Percentiles rank a stretch among this genome's conserved stretches.
Evolutionary conservation across 2,113 vertebrate genomes (phyloP).

Genomic region (Clarias gariepinus): DNA sequence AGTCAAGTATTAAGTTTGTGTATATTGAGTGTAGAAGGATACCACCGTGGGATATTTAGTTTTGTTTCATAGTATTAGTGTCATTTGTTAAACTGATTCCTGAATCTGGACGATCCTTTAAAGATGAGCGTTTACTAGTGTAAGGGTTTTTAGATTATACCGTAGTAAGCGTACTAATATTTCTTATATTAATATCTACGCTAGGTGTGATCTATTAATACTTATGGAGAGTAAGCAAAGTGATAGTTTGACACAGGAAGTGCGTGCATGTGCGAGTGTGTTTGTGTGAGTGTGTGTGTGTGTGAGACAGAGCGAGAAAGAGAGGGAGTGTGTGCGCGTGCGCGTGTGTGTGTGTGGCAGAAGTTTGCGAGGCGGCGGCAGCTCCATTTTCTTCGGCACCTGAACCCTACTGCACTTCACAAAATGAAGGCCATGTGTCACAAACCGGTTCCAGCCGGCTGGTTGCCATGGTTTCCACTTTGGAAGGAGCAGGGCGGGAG

Average conservation of each 20-base stretch:
- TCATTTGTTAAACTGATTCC: neutral
- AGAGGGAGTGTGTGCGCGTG: neutral
- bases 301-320: neutral
- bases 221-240: conserved; percentile 11
- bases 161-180: too few species aligned
- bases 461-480: conserved; percentile 85
- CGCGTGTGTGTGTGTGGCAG: conserved; percentile 8
- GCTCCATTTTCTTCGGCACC: conserved; percentile 82
- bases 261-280: conserved; percentile 25
- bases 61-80: neutral
- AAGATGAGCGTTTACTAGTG: neutral
- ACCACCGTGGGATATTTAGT: neutral
- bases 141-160: neutral
- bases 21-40: neutral
- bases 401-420: conserved; percentile 79
- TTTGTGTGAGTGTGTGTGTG: neutral
- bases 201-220: conserved; percentile 15
- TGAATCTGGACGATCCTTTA: neutral
- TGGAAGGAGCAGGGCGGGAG: conserved; percentile 72
- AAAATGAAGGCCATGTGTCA: conserved; percentile 87
- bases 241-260: conserved; percentile 37
- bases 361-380: conserved; percentile 55
- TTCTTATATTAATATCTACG: neutral
- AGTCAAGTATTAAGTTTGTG: neutral
- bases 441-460: conserved; percentile 81